These are phyloP conservation scores for Cynopterus sphinx DNA, from an alignment of 2,797 vertebrate genomes.

Conservation along the genomic window DNA sequence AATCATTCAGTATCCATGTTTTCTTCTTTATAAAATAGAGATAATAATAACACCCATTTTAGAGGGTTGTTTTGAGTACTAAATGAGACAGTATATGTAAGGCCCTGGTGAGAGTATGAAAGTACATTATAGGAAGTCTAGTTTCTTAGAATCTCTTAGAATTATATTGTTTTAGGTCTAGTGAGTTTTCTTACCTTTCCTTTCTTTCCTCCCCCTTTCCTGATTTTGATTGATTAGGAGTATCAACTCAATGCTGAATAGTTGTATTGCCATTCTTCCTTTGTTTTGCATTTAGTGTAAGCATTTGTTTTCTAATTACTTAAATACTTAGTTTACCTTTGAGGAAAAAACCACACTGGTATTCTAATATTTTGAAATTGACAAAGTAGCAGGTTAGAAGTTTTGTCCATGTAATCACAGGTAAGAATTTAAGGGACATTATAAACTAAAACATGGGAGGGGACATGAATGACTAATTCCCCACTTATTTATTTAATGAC, in stretches of 20 bases:
- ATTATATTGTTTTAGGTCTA: background rate
- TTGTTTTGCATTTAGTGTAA: slow-evolving; percentile 17
- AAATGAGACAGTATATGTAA: background rate
- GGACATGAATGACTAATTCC: background rate
- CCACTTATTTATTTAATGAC: slow-evolving; percentile 9
- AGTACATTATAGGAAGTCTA: background rate
- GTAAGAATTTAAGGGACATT: slow-evolving; percentile 10
- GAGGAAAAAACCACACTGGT: background rate
- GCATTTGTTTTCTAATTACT: slow-evolving; percentile 14
- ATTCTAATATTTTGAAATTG: slow-evolving; percentile 20
- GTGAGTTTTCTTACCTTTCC: background rate
- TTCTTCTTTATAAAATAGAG: slow-evolving; percentile 17
- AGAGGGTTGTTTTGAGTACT: background rate
- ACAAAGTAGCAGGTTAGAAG: background rate
- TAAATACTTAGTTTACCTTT: slow-evolving; percentile 48
- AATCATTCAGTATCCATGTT: background rate
- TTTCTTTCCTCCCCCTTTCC: background rate
- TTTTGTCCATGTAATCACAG: background rate
- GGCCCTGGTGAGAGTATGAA: background rate
- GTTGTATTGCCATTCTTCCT: background rate
- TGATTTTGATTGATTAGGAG: background rate
- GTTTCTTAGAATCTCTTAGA: background rate
- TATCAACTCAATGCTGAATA: background rate
- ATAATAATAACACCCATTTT: background rate
- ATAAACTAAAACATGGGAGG: background rate